Evolutionary conservation across 2,113 vertebrate genomes (phyloP).

Genomic region (Hemiscyllium ocellatum): DNA sequence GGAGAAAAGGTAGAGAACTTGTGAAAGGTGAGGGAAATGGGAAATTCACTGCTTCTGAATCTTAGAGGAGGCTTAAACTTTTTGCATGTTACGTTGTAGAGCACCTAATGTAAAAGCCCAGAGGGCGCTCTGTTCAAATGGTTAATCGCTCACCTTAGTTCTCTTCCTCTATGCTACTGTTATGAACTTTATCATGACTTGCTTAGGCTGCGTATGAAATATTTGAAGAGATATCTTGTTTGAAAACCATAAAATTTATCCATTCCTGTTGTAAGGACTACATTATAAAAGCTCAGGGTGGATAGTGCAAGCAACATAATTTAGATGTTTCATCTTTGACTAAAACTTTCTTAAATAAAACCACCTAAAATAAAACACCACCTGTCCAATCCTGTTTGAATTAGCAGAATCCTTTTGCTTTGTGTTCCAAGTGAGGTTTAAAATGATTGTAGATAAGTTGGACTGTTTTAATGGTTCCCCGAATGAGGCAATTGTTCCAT

Average conservation of each 20-base stretch:
- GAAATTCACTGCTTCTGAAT: background rate
- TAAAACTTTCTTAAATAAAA: background rate
- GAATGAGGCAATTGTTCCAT: background rate
- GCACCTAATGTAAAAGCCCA: background rate
- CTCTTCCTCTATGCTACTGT: background rate
- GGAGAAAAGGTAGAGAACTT: background rate
- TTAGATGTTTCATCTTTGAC: background rate
- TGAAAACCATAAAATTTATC: background rate
- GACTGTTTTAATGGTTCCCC: background rate
- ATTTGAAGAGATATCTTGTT: constrained; percentile 31
- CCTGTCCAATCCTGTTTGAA: background rate
- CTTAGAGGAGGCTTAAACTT: background rate
- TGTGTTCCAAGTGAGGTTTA: background rate
- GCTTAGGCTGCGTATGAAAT: constrained; percentile 17
- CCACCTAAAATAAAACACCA: background rate
- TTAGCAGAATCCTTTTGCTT: background rate
- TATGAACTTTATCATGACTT: constrained; percentile 11
- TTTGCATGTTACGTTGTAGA: background rate
- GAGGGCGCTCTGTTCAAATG: background rate
- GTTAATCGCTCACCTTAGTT: background rate
- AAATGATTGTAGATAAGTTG: background rate
- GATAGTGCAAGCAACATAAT: background rate
- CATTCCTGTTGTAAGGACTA: background rate
- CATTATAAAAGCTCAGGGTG: background rate
- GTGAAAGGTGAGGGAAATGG: background rate